Conservation (phyloP, 2,113 vertebrate species). For the Platysteira castanea region DNA sequence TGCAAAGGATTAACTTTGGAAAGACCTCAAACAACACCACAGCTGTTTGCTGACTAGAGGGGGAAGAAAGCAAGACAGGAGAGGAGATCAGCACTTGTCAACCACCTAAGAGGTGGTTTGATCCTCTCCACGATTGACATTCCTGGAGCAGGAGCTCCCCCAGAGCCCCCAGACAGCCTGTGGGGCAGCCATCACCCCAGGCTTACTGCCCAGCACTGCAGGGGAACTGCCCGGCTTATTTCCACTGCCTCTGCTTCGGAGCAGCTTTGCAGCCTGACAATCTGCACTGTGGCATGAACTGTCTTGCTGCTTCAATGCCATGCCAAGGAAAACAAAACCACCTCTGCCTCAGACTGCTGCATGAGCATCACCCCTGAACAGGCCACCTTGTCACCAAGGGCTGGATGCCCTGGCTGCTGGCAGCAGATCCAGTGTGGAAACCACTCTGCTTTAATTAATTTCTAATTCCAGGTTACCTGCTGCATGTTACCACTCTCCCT, state of each 20-base stretch:
- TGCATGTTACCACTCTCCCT: background rate
- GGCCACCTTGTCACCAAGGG: rapidly evolving
- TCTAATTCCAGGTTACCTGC: background rate
- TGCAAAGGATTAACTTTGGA: background rate
- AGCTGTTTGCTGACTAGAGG: background rate
- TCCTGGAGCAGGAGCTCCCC: background rate
- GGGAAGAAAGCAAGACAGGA: background rate
- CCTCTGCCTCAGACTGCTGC: background rate
- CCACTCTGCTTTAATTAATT: background rate
- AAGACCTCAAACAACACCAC: background rate
- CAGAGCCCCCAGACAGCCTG: no score
- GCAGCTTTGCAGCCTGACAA: background rate
- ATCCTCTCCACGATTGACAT: rapidly evolving
- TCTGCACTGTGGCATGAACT: background rate
- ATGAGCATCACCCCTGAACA: rapidly evolving
- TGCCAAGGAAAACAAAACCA: background rate
- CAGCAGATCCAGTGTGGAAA: background rate
- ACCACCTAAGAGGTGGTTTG: background rate
- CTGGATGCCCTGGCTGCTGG: background rate
- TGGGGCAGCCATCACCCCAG: background rate
- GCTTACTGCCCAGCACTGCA: background rate
- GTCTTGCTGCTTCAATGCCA: background rate
- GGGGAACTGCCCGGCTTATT: background rate
- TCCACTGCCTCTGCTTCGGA: background rate
- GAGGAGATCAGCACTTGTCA: background rate